A percentile compares a stretch with the other conserved stretches of the same genome.
These are phyloP conservation scores for Baronia brevicornis DNA, from an alignment of 2,888 invertebrate species.

Conservation along the genomic window DNA sequence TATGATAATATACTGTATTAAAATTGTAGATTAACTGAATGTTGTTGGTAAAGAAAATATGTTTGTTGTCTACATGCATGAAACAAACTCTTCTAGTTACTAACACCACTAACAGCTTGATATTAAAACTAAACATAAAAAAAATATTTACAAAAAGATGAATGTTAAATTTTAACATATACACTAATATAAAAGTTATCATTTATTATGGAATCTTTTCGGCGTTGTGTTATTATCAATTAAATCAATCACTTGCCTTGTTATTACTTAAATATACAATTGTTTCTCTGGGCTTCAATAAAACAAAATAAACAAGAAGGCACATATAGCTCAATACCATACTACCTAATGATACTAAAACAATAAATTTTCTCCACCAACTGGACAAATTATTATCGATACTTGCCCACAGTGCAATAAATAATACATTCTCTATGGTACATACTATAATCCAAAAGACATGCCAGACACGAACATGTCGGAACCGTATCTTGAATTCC, in stretches of 20 bases:
- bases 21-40: too few species aligned
- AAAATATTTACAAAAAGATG: not conserved
- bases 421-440: slow-evolving; percentile 78
- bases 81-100: too few species aligned
- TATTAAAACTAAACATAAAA: too few species aligned
- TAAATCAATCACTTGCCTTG: slow-evolving; percentile 16
- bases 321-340: slow-evolving; percentile 75
- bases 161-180: not conserved
- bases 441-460: slow-evolving; percentile 80
- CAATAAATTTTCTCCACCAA: slow-evolving; percentile 83
- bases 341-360: slow-evolving; percentile 77
- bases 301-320: slow-evolving; percentile 77
- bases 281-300: slow-evolving; percentile 78
- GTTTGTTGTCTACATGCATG: too few species aligned
- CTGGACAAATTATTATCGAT: slow-evolving; percentile 69
- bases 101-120: too few species aligned
- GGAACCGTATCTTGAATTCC: slow-evolving; percentile 87
- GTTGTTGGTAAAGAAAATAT: too few species aligned
- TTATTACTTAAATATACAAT: slow-evolving; percentile 53
- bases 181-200: slow-evolving; percentile 1
- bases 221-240: too few species aligned
- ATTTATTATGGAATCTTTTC: not conserved
- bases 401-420: slow-evolving; percentile 80
- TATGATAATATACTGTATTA: too few species aligned
- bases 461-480: slow-evolving; percentile 82